Conservation (phyloP, 2,888 invertebrate genomes). For the Drosophila antonietae region DNA sequence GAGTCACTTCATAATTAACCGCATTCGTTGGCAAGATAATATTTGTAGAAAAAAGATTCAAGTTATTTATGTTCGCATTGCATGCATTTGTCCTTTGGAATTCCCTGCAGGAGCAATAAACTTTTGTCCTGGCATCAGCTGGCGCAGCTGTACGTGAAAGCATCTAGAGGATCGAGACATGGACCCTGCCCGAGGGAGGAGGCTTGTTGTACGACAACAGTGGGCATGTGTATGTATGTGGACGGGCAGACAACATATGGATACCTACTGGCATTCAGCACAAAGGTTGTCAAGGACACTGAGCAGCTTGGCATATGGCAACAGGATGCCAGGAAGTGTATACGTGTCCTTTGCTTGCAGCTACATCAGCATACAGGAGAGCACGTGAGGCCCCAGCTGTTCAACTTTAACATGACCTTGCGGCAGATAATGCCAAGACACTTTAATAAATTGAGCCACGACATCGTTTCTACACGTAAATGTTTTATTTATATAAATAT, state of each 20-base stretch:
- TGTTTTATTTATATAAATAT: slow-evolving; percentile 41
- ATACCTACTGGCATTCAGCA: slow-evolving; percentile 3
- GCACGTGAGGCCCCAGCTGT: slow-evolving; percentile 11
- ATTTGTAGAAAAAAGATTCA: not conserved
- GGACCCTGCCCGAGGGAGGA: not conserved
- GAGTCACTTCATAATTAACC: slow-evolving; percentile 11
- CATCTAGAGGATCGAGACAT: slow-evolving; percentile 17
- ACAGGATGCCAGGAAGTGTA: slow-evolving; percentile 18
- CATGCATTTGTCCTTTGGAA: slow-evolving; percentile 6
- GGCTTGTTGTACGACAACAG: not conserved
- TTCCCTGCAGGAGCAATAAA: slow-evolving; percentile 21
- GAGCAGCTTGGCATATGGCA: slow-evolving; percentile 17
- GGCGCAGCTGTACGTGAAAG: slow-evolving; percentile 9
- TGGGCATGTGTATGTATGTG: slow-evolving; percentile 8
- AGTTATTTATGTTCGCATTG: not conserved
- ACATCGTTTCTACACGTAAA: slow-evolving; percentile 17
- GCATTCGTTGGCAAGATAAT: not conserved
- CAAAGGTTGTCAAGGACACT: slow-evolving; percentile 30
- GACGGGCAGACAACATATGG: slow-evolving; percentile 28
- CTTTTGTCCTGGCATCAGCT: slow-evolving; percentile 17
- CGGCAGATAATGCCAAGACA: not conserved
- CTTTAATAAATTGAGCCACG: slow-evolving; percentile 28
- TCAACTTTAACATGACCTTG: slow-evolving; percentile 39
- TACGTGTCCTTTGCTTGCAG: slow-evolving; percentile 11
- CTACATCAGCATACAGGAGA: not conserved